Percentiles rank a stretch among this genome's conserved stretches.
These are phyloP conservation scores for Spermophilus dauricus DNA, from an alignment of 2,113 vertebrate genomes.

Conservation along the genomic window DNA sequence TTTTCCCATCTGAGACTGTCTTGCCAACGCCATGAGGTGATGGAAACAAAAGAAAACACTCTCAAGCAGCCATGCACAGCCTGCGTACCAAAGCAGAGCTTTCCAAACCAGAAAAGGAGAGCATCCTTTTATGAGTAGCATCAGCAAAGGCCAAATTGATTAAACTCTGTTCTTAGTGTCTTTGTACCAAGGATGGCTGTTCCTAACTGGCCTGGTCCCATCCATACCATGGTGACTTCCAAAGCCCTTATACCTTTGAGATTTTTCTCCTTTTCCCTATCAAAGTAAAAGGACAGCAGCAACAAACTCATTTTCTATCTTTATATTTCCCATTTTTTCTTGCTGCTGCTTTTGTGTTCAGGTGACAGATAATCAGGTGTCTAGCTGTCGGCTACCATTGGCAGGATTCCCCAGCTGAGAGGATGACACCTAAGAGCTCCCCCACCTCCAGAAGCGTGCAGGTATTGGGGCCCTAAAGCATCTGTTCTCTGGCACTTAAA, in stretches of 20 bases:
- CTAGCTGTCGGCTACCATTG: background rate
- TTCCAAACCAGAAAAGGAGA: background rate
- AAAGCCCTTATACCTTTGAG: background rate
- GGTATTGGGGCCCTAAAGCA: background rate
- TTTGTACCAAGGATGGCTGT: rapidly evolving
- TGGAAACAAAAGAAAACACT: background rate
- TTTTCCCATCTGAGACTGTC: background rate
- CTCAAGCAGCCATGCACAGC: background rate
- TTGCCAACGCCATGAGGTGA: background rate
- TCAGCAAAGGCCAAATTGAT: background rate
- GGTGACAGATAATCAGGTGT: background rate
- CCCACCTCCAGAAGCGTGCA: slow-evolving; percentile 29
- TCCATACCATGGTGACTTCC: background rate
- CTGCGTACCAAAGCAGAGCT: background rate
- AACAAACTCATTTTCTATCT: background rate
- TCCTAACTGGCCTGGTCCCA: background rate
- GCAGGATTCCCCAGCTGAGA: background rate
- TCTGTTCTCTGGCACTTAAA: background rate
- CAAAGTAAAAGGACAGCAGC: background rate
- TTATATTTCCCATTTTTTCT: background rate
- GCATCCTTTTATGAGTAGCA: background rate
- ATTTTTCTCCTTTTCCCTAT: background rate
- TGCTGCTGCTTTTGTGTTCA: background rate
- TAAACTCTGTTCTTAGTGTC: background rate
- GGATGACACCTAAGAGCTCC: background rate